Conservation (phyloP, 1,140 invertebrate genomes). For the Venustaconcha ellipsiformis region DNA sequence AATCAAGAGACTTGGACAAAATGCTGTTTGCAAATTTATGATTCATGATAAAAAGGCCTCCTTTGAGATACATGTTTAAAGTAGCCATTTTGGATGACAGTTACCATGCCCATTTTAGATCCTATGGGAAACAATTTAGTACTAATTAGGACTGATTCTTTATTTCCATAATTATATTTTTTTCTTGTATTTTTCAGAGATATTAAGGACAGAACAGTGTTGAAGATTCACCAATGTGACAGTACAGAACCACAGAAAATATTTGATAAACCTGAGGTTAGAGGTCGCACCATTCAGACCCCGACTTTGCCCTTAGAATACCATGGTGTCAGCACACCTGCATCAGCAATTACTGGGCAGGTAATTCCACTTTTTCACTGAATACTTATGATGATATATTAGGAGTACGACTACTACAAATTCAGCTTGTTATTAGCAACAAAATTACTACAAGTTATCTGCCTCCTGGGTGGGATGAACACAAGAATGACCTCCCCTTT, state of each 20-base stretch:
- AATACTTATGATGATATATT: no score
- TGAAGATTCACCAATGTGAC: conserved; percentile 64
- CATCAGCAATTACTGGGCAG: conserved; percentile 42
- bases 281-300: conserved; percentile 51
- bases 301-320: conserved; percentile 18
- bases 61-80: no score
- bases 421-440: no score
- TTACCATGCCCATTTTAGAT: no score
- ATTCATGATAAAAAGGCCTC: no score
- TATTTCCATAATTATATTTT: neutral
- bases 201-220: conserved; percentile 62
- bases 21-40: no score
- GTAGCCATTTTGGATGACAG: no score
- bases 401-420: no score
- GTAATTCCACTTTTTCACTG: conserved; percentile 2
- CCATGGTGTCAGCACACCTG: conserved; percentile 28
- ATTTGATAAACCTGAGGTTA: conserved; percentile 44
- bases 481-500: no score
- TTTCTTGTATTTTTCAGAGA: conserved; percentile 48
- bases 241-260: conserved; percentile 57
- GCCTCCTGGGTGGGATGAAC: no score
- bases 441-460: no score
- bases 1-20: no score
- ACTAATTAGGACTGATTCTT: neutral
- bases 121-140: neutral